These are phyloP conservation scores for Gymnoscelis rufifasciata DNA, from an alignment of 2,888 invertebrate species.

Conservation along the genomic window DNA sequence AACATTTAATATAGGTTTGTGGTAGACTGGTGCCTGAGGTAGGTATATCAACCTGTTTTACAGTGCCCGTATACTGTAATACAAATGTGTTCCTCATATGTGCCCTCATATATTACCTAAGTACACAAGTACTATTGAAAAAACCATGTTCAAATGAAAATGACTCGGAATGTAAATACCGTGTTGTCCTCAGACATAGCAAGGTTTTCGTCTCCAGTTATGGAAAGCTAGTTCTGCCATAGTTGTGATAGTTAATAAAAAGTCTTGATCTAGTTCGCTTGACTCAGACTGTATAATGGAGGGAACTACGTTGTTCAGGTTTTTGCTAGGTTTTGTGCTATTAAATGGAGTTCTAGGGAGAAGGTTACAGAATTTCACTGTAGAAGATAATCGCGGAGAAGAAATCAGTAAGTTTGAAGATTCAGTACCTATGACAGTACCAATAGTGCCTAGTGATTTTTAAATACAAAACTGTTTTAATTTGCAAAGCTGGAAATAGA, in stretches of 20 bases:
- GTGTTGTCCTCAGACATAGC: slow-evolving; percentile 27
- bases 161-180: slow-evolving; percentile 11
- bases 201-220: slow-evolving; percentile 47
- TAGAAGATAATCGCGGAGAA: slow-evolving; percentile 30
- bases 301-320: slow-evolving; percentile 36
- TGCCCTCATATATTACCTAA: too few relatives aligned
- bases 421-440: too few relatives aligned
- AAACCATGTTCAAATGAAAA: neutral
- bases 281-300: slow-evolving; percentile 26
- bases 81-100: too few relatives aligned
- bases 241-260: slow-evolving; percentile 42
- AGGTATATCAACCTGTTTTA: too few relatives aligned
- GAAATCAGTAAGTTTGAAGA: slow-evolving; percentile 28
- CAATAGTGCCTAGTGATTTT: too few relatives aligned
- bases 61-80: too few relatives aligned
- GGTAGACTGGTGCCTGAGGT: too few relatives aligned
- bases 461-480: too few relatives aligned
- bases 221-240: slow-evolving; percentile 51
- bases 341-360: slow-evolving; percentile 38
- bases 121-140: too few relatives aligned
- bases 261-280: slow-evolving; percentile 45
- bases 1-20: too few relatives aligned
- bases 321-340: slow-evolving; percentile 42
- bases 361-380: slow-evolving; percentile 39
- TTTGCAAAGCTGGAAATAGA: too few relatives aligned